Evolutionary conservation across 2,888 invertebrate species (phyloP), one percentile per base, ranked within the genome.

Genomic region (Brenthis ino): DNA sequence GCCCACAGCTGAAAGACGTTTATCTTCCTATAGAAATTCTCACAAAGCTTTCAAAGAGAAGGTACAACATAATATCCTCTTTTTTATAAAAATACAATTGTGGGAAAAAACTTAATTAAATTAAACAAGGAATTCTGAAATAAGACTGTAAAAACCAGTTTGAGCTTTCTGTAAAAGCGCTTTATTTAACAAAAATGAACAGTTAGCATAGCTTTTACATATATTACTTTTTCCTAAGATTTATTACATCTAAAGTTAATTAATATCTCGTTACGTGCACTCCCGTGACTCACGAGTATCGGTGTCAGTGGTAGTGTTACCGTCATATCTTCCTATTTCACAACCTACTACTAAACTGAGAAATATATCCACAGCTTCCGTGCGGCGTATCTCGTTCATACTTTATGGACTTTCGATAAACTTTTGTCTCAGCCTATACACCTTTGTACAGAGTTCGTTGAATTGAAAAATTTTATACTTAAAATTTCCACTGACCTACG

Each of bases 271-370:
- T 48, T n/a, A 60, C 48, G 47, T n/a, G 70, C 68, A 50, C 6
- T 37, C 37, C 37, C 37, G 71, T 80, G 81, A 82, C 86, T 85
- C 90, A 89, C 90, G 86, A 74, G 86, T 90, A 88, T 89, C 84
- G 79, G 80, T 89, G 80, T 84, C 88, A 74, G 85, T 82, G 71
- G 85, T 90, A 80, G 85, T 85, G 82, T 89, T 88, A 89, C 86
- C 81, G 75, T 82, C 80, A 78, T 80, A 84, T 86, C 85, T 88
- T 87, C 88, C 88, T 85, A 88, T 86, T 86, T 83, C 86, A 82
- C 82, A 86, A 85, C 75, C 67, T 63, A 58, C 72, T 71, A 33
- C 60, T 60, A 60, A 60, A 60, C 72, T 71, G 72, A 74, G 76
- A 77, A 66, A 74, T 70, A 70, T 71, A 72, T 70, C 71, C 69